Evolutionary conservation across 2,797 vertebrate species (phyloP), one percentile per base, ranked within the genome.

Genomic region (Pseudocheirus occidentalis): DNA sequence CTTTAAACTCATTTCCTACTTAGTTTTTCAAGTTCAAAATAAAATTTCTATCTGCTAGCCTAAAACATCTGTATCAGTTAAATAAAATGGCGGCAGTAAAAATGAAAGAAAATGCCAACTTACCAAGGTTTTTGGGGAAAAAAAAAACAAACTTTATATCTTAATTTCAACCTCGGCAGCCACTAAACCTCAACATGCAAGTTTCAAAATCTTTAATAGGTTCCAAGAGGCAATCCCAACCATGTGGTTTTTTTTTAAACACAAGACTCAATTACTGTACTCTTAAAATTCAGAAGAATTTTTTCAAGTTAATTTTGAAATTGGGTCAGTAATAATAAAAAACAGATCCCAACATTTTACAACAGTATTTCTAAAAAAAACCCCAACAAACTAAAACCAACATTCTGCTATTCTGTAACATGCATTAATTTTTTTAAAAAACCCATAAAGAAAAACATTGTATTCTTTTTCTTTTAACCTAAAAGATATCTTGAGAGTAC

Each of bases 301-400:
- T 93, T 93, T 96, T 95, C 92, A 92, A 92, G 95, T 91, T 95
- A 94, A 94, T 93, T 96, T 96, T 92, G 81, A 96, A 97, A 87
- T 46, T n/a, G 21, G 66, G 40, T 58, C 46, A 92, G 92, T 14
- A 96, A 94, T 21, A 59, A 58, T 50, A 58, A n/a, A 92, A 92
- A 92, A 50, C 34, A 92, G 55, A 92, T 92, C 52, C 27, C 14
- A 59, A 92, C 40, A 40, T 62, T 62, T 92, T 56, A 9, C 31
- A 92, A 59, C 18, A 91, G 46, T 27, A 92, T 28, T 57, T 57
- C 46, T n/a, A n/a, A 62, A 66, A 66, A 73, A 40, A 73, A 40
- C n/a, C n/a, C n/a, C n/a, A n/a, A n/a, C 50, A 2, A 52, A 52
- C 16, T 46, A 46, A 92, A 92, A 24, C 28, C 57, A 73, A 40